Percentiles rank a stretch among this genome's conserved stretches.
Evolutionary conservation across 2,113 vertebrate genomes (phyloP).

Genomic region (Salvelinus alpinus): DNA sequence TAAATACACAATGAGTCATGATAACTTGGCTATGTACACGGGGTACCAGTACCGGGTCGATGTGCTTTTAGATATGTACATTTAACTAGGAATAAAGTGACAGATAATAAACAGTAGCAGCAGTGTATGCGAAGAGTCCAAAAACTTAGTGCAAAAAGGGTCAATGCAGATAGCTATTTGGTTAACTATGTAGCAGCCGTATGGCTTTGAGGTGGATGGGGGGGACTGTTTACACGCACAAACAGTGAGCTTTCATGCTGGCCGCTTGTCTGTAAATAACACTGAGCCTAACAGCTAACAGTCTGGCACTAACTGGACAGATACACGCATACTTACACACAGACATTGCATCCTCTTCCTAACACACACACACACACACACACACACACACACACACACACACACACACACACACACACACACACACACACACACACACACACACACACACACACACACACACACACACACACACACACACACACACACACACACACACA

Average conservation of each 20-base stretch:
- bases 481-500: background rate
- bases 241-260: background rate
- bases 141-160: too few relatives aligned
- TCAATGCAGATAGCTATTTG: too few relatives aligned
- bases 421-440: slow-evolving; percentile 1
- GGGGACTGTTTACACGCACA: slow-evolving; percentile 11
- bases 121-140: too few relatives aligned
- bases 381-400: background rate
- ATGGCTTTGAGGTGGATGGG: too few relatives aligned
- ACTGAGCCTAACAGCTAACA: background rate
- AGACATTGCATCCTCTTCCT: background rate
- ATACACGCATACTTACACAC: background rate
- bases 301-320: background rate
- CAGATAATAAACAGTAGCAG: too few relatives aligned
- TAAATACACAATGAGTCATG: too few relatives aligned
- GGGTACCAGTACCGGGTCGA: too few relatives aligned
- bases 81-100: too few relatives aligned
- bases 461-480: slow-evolving; percentile 2
- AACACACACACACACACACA: slow-evolving; percentile 7
- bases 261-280: background rate
- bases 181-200: too few relatives aligned
- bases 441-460: slow-evolving; percentile 2
- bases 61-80: too few relatives aligned
- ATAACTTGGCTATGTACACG: too few relatives aligned
- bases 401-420: background rate